These are phyloP conservation scores for Steinernema khuongi DNA, from an alignment of 1,140 invertebrate species.

Conservation along the genomic window DNA sequence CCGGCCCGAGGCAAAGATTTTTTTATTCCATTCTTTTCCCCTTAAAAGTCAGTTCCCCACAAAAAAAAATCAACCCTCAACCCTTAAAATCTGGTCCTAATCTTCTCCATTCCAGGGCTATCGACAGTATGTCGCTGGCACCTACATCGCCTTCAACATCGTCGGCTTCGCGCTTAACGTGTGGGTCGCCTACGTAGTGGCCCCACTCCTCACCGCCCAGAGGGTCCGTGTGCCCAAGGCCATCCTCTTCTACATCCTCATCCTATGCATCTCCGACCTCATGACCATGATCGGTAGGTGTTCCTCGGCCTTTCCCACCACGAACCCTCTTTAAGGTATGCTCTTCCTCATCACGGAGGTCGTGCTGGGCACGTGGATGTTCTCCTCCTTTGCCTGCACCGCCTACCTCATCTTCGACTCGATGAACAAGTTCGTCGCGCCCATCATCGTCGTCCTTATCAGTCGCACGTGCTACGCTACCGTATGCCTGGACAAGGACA, in stretches of 20 bases:
- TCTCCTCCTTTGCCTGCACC: constrained; percentile 42
- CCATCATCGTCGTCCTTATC: constrained; percentile 54
- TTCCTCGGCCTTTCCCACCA: not conserved
- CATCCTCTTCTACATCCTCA: constrained; percentile 56
- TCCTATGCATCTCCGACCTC: constrained; percentile 52
- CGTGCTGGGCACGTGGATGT: constrained; percentile 51
- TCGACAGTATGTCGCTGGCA: constrained; percentile 52
- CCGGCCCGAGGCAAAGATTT: too few species aligned
- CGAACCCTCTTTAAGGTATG: constrained; percentile 45
- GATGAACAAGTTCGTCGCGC: constrained; percentile 55
- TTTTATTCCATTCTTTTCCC: not conserved
- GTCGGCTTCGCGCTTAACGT: constrained; percentile 51
- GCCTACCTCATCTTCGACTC: constrained; percentile 56
- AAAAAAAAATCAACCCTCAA: not conserved
- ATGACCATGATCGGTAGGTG: constrained; percentile 54
- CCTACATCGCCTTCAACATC: constrained; percentile 52
- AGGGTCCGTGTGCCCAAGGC: constrained; percentile 48
- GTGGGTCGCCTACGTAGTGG: constrained; percentile 56
- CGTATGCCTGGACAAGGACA: constrained; percentile 49
- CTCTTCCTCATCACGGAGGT: constrained; percentile 51
- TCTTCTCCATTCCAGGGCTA: constrained; percentile 45
- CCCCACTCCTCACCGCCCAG: constrained; percentile 37
- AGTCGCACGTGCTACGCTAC: constrained; percentile 56
- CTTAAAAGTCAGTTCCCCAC: not conserved
- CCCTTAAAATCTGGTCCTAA: not conserved